Percentiles rank a stretch among this genome's conserved stretches.
Evolutionary conservation across 2,797 vertebrate species (phyloP).

Genomic region (Spinus olivaceus): DNA sequence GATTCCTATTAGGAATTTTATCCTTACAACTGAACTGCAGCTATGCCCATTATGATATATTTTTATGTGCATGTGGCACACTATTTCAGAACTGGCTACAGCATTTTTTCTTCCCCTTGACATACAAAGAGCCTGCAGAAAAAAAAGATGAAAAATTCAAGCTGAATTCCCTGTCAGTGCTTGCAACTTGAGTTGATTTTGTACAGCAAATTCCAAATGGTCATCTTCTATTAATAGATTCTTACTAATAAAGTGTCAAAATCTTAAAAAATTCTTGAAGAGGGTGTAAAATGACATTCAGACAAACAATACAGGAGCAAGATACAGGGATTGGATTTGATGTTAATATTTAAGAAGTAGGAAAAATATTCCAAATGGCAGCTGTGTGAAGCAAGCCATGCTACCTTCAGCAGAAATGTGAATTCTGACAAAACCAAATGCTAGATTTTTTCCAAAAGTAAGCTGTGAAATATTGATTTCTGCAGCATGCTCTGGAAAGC

Average conservation of each 20-base stretch:
- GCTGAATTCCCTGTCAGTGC: background rate
- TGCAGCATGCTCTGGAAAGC: background rate
- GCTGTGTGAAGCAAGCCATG: background rate
- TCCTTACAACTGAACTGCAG: constrained; percentile 46
- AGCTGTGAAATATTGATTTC: background rate
- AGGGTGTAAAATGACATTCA: background rate
- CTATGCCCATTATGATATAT: constrained; percentile 11
- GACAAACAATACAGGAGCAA: background rate
- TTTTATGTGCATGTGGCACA: background rate
- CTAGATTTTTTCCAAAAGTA: background rate
- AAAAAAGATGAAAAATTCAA: background rate
- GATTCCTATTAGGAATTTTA: constrained; percentile 46
- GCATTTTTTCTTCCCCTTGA: background rate
- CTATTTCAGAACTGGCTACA: constrained; percentile 32
- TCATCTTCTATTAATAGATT: background rate
- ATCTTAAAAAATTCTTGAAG: background rate
- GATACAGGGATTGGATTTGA: background rate
- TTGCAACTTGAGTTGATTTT: background rate
- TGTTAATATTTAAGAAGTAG: background rate
- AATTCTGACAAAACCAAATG: background rate
- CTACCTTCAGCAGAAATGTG: background rate
- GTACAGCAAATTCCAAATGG: background rate
- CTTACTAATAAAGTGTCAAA: background rate
- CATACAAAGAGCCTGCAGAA: background rate
- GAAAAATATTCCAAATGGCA: background rate